Conservation (phyloP, 2,888 invertebrate species). For the Apodemia duryi region DNA sequence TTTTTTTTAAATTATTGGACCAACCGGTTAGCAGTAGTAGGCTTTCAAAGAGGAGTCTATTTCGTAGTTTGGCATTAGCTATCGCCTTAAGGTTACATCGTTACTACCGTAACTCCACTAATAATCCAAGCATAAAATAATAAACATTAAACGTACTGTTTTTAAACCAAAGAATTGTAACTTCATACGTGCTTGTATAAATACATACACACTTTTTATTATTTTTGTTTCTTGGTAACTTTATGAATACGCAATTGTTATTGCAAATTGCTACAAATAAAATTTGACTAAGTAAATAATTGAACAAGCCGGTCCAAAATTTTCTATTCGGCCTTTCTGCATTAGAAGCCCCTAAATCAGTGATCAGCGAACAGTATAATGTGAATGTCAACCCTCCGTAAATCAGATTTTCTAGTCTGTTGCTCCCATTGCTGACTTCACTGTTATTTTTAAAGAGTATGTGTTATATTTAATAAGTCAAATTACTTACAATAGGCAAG, state of each 20-base stretch:
- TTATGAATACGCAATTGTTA: neutral
- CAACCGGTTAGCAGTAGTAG: too few relatives aligned
- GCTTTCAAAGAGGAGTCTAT: too few relatives aligned
- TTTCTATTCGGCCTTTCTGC: neutral
- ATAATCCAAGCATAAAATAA: too few relatives aligned
- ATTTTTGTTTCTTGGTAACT: neutral
- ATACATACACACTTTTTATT: neutral
- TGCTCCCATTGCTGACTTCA: neutral
- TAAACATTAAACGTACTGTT: too few relatives aligned
- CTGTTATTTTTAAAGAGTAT: neutral
- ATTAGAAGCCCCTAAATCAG: neutral
- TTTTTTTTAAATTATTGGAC: too few relatives aligned
- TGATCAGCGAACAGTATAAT: constrained; percentile 4
- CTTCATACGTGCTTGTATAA: too few relatives aligned
- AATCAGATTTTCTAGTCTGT: constrained; percentile 1
- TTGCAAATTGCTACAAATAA: neutral
- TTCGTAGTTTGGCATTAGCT: too few relatives aligned
- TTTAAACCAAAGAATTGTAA: too few relatives aligned
- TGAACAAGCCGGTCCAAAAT: neutral
- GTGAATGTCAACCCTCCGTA: constrained; percentile 2
- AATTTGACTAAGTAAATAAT: neutral
- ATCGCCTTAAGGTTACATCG: too few relatives aligned
- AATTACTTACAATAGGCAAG: neutral
- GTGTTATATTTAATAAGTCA: neutral
- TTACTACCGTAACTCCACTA: too few relatives aligned